Percentiles rank a stretch among this genome's conserved stretches.
These are phyloP conservation scores for Cephonodes hylas DNA, from an alignment of 2,888 invertebrate species.

Conservation along the genomic window DNA sequence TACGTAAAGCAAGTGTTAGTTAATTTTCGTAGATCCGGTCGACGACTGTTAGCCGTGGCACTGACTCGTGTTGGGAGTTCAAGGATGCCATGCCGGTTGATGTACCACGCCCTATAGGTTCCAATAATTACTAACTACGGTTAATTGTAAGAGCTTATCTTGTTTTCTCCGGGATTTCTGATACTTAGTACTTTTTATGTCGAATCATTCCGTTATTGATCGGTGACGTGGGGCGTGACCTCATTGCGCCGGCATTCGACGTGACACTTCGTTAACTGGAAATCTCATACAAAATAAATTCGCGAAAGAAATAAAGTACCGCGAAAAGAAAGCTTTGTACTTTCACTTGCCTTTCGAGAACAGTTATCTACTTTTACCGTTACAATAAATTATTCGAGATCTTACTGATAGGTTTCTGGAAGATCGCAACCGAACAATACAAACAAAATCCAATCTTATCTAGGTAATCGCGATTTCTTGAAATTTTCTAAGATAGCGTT, in stretches of 20 bases:
- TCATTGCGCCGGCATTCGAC: background rate
- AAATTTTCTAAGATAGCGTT: background rate
- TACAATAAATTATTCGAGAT: too few relatives aligned
- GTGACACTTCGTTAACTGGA: slow-evolving; percentile 4
- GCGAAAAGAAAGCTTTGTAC: background rate
- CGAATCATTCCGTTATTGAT: background rate
- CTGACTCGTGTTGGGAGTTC: slow-evolving; percentile 25
- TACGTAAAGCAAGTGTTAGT: background rate
- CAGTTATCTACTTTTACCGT: too few relatives aligned
- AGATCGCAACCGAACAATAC: too few relatives aligned
- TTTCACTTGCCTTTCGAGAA: slow-evolving; percentile 5
- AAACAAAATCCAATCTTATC: background rate
- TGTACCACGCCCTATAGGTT: slow-evolving; percentile 29
- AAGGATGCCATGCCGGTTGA: slow-evolving; percentile 40
- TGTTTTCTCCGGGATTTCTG: too few relatives aligned
- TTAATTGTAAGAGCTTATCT: background rate
- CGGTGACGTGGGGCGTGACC: background rate
- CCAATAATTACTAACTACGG: background rate
- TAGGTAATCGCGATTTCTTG: background rate
- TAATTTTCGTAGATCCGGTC: background rate
- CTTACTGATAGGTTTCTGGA: too few relatives aligned
- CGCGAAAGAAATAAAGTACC: background rate
- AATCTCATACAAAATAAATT: background rate
- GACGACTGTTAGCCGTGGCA: background rate
- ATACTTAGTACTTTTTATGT: background rate